Conservation (phyloP, 2,113 vertebrate species). For the Bujurquina vittata region DNA sequence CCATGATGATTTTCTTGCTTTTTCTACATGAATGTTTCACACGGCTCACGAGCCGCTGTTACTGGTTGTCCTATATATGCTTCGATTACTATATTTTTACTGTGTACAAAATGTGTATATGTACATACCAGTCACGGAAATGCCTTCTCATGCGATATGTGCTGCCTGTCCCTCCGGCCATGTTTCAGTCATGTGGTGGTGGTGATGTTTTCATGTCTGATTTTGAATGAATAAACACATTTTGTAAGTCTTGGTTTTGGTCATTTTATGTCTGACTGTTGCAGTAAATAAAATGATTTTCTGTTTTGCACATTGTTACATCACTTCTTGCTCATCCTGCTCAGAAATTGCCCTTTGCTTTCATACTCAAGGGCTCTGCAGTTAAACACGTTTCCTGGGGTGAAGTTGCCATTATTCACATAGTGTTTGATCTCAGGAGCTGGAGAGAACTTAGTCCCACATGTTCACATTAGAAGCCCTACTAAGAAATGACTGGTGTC, state of each 20-base stretch:
- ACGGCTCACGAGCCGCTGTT: slow-evolving; percentile 58
- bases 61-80: slow-evolving; percentile 70
- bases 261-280: background rate
- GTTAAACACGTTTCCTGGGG: slow-evolving; percentile 36
- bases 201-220: slow-evolving; percentile 76
- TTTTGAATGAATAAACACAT: slow-evolving; percentile 82
- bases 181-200: slow-evolving; percentile 81
- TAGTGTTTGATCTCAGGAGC: slow-evolving; percentile 22
- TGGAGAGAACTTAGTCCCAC: slow-evolving; percentile 48
- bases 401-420: background rate
- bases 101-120: slow-evolving; percentile 81
- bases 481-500: slow-evolving; percentile 33
- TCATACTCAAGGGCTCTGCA: slow-evolving; percentile 12
- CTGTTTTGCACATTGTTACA: background rate
- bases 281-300: background rate
- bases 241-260: slow-evolving; percentile 70
- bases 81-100: slow-evolving; percentile 81
- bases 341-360: background rate
- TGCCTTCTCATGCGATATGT: slow-evolving; percentile 81
- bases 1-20: slow-evolving; percentile 63
- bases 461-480: slow-evolving; percentile 52
- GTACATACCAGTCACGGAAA: slow-evolving; percentile 83
- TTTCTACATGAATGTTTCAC: slow-evolving; percentile 80
- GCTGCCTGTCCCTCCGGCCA: slow-evolving; percentile 78
- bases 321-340: background rate